These are phyloP conservation scores for Eulithis prunata DNA, from an alignment of 2,888 invertebrate genomes.

Conservation along the genomic window DNA sequence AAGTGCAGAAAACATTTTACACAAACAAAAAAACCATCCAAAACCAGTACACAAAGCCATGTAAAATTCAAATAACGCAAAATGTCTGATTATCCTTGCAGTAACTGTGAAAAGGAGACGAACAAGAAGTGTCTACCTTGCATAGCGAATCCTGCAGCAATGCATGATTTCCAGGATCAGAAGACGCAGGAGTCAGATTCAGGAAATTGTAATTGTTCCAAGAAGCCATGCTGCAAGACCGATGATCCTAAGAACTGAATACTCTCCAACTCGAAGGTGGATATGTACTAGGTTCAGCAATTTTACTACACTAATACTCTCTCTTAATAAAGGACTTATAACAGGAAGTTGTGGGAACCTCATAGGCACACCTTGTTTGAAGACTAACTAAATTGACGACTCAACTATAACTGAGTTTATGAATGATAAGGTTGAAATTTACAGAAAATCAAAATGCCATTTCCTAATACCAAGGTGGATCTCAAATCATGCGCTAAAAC, in stretches of 20 bases:
- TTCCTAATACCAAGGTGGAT: slow-evolving; percentile 35
- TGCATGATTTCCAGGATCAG: slow-evolving; percentile 21
- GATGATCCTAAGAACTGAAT: slow-evolving; percentile 7
- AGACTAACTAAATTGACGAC: too few species aligned
- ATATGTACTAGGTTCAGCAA: too few species aligned
- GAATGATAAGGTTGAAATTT: background rate
- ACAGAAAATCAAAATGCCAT: slow-evolving; percentile 21
- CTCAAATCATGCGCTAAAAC: slow-evolving; percentile 42
- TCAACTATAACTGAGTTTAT: too few species aligned
- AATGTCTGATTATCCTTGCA: slow-evolving; percentile 48
- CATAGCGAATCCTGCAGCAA: slow-evolving; percentile 32
- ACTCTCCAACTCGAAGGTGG: background rate
- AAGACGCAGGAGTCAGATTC: slow-evolving; percentile 10
- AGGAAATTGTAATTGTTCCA: slow-evolving; percentile 32
- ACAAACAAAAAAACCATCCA: background rate
- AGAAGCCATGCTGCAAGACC: slow-evolving; percentile 43
- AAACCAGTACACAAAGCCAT: slow-evolving; percentile 11
- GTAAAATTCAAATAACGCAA: slow-evolving; percentile 19
- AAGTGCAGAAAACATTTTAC: background rate
- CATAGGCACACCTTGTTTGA: too few species aligned
- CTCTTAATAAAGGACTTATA: too few species aligned
- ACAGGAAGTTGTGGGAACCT: too few species aligned
- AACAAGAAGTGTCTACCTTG: slow-evolving; percentile 51
- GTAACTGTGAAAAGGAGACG: slow-evolving; percentile 42
- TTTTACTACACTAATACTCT: too few species aligned